phyloP scores from a whole-genome alignment of 2,888 invertebrate species.

The Tetragnatha montana region DNA sequence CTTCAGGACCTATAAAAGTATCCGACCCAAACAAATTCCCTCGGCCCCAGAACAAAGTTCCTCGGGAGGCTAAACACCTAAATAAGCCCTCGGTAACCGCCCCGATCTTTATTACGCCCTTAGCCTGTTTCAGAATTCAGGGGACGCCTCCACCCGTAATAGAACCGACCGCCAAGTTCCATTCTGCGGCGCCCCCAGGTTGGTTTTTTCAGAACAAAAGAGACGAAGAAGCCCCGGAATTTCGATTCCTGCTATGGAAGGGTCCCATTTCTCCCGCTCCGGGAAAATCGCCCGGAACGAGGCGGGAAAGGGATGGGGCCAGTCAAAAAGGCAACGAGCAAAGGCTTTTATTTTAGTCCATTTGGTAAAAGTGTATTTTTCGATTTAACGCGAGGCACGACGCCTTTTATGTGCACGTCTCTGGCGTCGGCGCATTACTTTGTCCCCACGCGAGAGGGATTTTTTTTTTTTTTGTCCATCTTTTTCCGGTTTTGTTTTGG shows the following conservation, averaged over 20 bases:
- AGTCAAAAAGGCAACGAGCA: slow-evolving; percentile 1
- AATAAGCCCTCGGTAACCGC: not conserved
- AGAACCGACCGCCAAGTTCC: no score
- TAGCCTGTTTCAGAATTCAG: not conserved
- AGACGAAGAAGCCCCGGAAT: not conserved
- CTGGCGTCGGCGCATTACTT: not conserved
- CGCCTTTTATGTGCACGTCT: not conserved
- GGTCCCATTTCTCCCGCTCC: not conserved
- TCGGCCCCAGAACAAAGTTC: no score
- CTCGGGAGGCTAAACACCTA: no score
- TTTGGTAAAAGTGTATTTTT: slow-evolving; percentile 1
- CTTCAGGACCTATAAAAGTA: no score
- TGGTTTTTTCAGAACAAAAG: not conserved
- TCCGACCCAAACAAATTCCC: no score
- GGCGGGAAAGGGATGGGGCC: not conserved
- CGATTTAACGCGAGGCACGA: not conserved
- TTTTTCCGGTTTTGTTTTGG: no score
- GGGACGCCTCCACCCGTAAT: not conserved
- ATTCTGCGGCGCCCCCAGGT: no score
- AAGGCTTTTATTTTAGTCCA: slow-evolving; percentile 1
- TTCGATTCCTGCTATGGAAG: not conserved
- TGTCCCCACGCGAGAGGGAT: not conserved
- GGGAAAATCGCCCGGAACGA: not conserved
- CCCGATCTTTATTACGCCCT: not conserved
- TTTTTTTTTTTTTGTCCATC: no score